Conservation (phyloP, 2,113 vertebrate genomes). For the Copsychus sechellarum region DNA sequence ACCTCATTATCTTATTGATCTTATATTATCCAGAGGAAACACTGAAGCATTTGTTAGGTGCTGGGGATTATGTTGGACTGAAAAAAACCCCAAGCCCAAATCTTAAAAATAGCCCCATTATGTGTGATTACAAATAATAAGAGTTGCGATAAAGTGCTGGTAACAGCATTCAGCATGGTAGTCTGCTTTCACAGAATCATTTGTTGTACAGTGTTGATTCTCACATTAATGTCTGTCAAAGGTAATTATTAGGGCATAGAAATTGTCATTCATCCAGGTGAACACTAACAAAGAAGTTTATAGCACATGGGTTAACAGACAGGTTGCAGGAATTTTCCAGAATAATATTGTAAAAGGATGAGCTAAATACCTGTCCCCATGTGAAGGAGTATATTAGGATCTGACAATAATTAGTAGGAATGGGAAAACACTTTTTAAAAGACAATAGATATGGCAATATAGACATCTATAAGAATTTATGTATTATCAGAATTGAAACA, state of each 20-base stretch:
- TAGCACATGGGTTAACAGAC: neutral
- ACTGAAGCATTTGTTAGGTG: neutral
- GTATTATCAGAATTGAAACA: neutral
- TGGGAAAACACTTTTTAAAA: neutral
- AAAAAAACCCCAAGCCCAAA: neutral
- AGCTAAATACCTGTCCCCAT: neutral
- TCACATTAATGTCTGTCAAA: neutral
- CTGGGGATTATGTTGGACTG: neutral
- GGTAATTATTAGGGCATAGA: neutral
- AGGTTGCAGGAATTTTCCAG: neutral
- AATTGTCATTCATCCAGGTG: neutral
- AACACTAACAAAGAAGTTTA: neutral
- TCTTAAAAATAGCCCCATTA: neutral
- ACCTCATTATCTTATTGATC: neutral
- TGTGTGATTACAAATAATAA: neutral
- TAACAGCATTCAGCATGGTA: neutral
- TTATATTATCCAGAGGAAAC: neutral
- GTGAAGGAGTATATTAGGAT: neutral
- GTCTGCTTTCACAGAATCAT: neutral
- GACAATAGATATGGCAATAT: neutral
- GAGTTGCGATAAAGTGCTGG: neutral
- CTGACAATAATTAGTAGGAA: neutral
- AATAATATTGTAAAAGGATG: neutral
- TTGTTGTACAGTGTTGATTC: neutral
- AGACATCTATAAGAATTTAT: accelerated